Evolutionary conservation across 2,888 invertebrate genomes (phyloP).

Genomic region (Ceraclea dissimilis): DNA sequence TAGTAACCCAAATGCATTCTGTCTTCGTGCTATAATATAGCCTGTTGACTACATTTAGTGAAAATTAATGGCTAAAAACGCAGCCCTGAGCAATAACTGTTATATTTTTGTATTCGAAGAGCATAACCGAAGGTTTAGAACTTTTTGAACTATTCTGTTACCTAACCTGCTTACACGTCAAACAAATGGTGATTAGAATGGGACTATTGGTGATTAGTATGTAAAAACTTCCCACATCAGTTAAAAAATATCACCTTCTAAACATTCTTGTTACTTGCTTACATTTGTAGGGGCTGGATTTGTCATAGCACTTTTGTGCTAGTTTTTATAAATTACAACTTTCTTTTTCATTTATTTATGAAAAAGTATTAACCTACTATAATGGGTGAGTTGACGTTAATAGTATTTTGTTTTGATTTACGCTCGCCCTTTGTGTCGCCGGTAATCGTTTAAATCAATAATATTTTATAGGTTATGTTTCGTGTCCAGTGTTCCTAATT

Average conservation of each 20-base stretch:
- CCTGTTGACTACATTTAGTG: too few species aligned
- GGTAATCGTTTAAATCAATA: slow-evolving; percentile 13
- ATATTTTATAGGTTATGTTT: slow-evolving; percentile 3
- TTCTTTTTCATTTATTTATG: slow-evolving; percentile 12
- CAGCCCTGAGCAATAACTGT: too few species aligned
- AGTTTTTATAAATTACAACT: slow-evolving; percentile 5
- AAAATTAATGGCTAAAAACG: too few species aligned
- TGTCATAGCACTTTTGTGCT: slow-evolving; percentile 14
- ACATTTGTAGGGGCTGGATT: slow-evolving; percentile 5
- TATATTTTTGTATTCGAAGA: too few species aligned
- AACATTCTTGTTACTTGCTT: slow-evolving; percentile 6
- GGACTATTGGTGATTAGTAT: slow-evolving; percentile 8
- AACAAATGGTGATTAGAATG: slow-evolving; percentile 22
- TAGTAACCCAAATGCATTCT: too few species aligned
- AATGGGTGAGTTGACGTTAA: slow-evolving; percentile 11
- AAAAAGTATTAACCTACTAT: slow-evolving; percentile 5
- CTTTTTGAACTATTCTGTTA: too few species aligned
- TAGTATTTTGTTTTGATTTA: background rate
- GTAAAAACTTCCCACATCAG: background rate
- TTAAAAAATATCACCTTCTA: slow-evolving; percentile 8
- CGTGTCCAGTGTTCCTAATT: background rate
- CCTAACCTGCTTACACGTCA: slow-evolving; percentile 25
- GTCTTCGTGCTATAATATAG: too few species aligned
- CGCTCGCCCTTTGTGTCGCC: background rate
- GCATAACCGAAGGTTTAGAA: too few species aligned